A percentile compares a stretch with the other conserved stretches of the same genome.
Conservation (phyloP, 2,797 vertebrate species). For the Glossophaga mutica region DNA sequence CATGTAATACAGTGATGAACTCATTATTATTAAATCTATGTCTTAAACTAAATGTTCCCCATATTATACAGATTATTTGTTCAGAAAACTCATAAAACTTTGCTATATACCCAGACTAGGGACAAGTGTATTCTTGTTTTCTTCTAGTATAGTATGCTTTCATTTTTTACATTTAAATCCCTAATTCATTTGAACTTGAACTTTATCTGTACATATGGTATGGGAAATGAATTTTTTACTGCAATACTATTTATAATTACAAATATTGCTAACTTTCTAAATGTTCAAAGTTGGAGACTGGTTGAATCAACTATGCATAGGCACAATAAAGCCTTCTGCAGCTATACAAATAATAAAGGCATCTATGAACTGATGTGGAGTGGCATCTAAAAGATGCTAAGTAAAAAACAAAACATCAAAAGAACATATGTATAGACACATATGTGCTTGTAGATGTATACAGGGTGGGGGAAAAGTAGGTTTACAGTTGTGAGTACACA, state of each 20-base stretch:
- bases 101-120: background rate
- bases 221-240: background rate
- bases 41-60: background rate
- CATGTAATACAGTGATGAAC: background rate
- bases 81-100: background rate
- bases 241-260: background rate
- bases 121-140: background rate
- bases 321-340: background rate
- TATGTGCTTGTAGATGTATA: background rate
- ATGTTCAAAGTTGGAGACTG: background rate
- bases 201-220: background rate
- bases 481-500: background rate
- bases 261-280: background rate
- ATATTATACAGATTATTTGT: background rate
- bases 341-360: background rate
- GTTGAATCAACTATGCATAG: background rate
- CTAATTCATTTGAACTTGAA: background rate
- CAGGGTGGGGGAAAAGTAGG: background rate
- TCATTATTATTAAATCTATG: background rate
- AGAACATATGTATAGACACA: background rate
- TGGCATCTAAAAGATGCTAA: background rate
- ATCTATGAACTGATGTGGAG: background rate
- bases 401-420: background rate
- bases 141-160: background rate
- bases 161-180: background rate